Evolutionary conservation across 2,797 vertebrate species (phyloP), one percentile per base, ranked within the genome.

Genomic region (Astyanax mexicanus): DNA sequence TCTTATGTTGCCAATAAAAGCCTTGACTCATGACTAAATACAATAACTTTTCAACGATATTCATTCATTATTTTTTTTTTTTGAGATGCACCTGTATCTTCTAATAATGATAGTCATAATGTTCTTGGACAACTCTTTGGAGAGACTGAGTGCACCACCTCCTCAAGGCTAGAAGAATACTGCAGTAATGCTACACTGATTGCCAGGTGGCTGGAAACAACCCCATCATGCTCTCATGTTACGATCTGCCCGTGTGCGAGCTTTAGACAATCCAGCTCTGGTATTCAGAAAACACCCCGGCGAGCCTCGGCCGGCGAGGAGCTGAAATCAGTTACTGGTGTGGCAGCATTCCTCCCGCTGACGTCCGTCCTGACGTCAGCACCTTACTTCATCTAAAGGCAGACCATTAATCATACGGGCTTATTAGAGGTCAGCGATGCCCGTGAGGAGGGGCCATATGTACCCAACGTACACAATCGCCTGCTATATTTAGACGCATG

Each of bases 311-410:
- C 23, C 57, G 32, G 23, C 8, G 25, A 45, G 54, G 35, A 66
- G 49, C 47, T 29, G n/a, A 77, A 57, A 80, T 74, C 47, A 19
- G 45, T 69, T 78, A 74, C 84, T 82, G 67, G 83, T 80, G 82
- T 8, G 64, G 85, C 75, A 68, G 77, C 89, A 91, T 91, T 92
- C 85, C 84, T 84, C 58, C 21, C 68, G 70, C 75, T 84, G 69
- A 69, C 81, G 84, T 82, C 68, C 35, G 15, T 42, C 40, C 25
- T 84, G 81, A 87, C 69, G 72, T 84, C 60, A 82, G 77, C 70
- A 19, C 15, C 12, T 55, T 72, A 72, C 75, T 67, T 80, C 76
- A 40, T 19, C 44, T 55, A 79, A 84, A 60, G 75, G 29, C 35
- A 68, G 73, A 38, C 17, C 54, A 45, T 66, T 32, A 74, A 79